Evolutionary conservation across 2,888 invertebrate genomes (phyloP), one percentile per base, ranked within the genome.

Genomic region (Synergus laeviventris): DNA sequence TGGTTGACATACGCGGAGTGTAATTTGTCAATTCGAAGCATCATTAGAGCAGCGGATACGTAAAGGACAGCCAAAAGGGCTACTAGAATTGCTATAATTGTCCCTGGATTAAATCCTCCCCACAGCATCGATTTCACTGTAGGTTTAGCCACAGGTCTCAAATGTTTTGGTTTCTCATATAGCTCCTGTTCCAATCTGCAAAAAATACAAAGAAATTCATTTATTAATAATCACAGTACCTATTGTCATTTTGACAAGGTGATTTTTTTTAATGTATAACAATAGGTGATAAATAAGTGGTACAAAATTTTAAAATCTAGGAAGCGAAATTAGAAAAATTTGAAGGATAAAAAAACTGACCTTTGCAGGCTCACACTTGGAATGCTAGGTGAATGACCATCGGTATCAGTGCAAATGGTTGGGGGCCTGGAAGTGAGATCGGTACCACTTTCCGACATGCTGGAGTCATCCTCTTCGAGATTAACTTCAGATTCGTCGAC

Each of bases 401-500:
- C 89, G 39, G 85, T 85, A 24, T 89, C 88, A 31, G 85, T 85
- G 73, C 89, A 89, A 18, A 87, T 87, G 73, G 87, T 91, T 79
- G 89, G 88, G 42, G 90, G 88, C 78, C 90, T 91, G 60, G 89
- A 88, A 61, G 90, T 85, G 79, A 91, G 87, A 76, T 90, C 91
- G 79, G 89, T 90, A 9, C 91, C 91, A 81, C 91, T 91, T 70
- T 91, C 91, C 16, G 91, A 91, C 84, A 91, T 89, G 74, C 91
- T 91, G 1, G 91, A 92, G 60, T 91, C 91, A 59, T 91, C 91
- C 77, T 91, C 91, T 70, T 90, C 90, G 7, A 76, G 88, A 88
- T 87, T 91, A 36, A 86, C 85, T 79, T 88, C 88, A 62, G 86
- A 87, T 78, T 88, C 88, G 76, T 91, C 90, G 82, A 89, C 89